Conservation (phyloP, 2,797 vertebrate genomes). For the Poecilia velifera region DNA sequence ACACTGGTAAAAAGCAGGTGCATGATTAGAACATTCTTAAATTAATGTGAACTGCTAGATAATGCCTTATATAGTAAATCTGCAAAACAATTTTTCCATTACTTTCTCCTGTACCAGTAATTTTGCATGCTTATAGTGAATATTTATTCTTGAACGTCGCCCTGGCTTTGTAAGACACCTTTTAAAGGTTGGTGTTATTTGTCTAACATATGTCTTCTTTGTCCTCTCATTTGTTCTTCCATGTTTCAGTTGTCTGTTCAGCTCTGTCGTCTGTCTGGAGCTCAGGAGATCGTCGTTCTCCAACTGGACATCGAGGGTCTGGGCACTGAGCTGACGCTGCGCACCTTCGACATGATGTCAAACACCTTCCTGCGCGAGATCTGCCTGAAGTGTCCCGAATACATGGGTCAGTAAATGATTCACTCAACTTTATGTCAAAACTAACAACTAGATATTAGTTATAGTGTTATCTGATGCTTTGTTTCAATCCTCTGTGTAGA, state of each 20-base stretch:
- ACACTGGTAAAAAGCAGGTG: not conserved
- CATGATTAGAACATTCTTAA: not conserved
- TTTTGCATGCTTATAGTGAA: not conserved
- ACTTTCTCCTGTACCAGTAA: not conserved
- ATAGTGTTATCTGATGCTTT: conserved; percentile 6
- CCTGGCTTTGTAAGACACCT: not conserved
- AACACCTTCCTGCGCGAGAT: conserved; percentile 91
- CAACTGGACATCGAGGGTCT: conserved; percentile 87
- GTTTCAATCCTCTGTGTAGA: conserved; percentile 77
- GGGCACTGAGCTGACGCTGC: conserved; percentile 89
- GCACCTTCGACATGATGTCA: conserved; percentile 91
- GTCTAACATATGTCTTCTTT: not conserved
- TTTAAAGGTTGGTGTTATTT: not conserved
- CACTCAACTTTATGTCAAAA: not conserved
- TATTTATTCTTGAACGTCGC: not conserved
- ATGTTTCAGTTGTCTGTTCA: conserved; percentile 87
- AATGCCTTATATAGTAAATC: not conserved
- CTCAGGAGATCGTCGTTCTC: conserved; percentile 85
- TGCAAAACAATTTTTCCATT: no score
- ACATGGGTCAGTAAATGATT: conserved; percentile 84
- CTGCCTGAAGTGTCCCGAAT: conserved; percentile 92
- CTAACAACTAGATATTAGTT: not conserved
- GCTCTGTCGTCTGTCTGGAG: conserved; percentile 83
- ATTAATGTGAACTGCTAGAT: not conserved
- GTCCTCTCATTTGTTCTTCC: not conserved